Conservation (phyloP, 2,113 vertebrate species). For the Lagopus muta region DNA sequence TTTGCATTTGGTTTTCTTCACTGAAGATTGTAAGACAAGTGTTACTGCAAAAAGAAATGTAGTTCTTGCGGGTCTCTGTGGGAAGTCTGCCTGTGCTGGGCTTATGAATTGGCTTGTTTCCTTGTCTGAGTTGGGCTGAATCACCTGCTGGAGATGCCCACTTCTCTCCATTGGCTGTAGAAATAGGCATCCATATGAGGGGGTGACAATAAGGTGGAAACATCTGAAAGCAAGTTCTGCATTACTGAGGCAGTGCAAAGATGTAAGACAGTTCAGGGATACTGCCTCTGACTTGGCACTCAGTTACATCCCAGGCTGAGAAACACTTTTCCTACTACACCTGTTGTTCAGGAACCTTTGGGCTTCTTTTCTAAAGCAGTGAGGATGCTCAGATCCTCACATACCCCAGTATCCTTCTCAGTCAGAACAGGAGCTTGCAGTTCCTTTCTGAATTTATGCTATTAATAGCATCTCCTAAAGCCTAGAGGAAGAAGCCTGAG, state of each 20-base stretch:
- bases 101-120: background rate
- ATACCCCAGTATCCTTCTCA: background rate
- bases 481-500: background rate
- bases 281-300: background rate
- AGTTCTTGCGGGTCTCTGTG: background rate
- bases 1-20: background rate
- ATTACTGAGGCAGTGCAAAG: background rate
- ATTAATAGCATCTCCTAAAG: background rate
- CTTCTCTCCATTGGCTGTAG: background rate
- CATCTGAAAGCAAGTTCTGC: background rate
- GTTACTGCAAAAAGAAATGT: background rate
- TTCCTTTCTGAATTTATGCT: background rate
- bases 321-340: background rate
- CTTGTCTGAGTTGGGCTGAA: fast-evolving
- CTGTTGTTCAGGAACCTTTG: background rate
- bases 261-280: background rate
- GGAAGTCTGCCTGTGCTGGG: background rate
- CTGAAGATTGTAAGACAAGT: background rate
- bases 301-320: background rate
- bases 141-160: background rate
- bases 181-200: background rate
- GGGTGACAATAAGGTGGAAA: background rate
- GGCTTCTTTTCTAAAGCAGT: background rate
- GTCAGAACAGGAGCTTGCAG: background rate
- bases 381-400: background rate